Percentiles rank a stretch among this genome's conserved stretches.
phyloP scores from a whole-genome alignment of 1,140 invertebrate genomes.

The Drosophila sproati region DNA sequence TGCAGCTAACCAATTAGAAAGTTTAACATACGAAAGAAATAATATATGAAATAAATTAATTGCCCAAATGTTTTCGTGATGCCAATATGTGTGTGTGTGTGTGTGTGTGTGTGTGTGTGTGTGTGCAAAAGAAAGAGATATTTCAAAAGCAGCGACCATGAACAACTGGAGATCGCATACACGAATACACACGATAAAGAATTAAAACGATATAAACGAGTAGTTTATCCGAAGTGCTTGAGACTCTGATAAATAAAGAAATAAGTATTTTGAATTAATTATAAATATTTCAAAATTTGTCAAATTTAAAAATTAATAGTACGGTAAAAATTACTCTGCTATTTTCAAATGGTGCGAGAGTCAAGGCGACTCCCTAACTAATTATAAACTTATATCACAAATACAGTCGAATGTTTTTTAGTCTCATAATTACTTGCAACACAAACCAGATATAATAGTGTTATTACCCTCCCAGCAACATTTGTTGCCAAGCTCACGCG shows the following conservation, averaged over 20 bases:
- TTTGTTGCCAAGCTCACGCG: neutral
- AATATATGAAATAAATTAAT: conserved; percentile 72
- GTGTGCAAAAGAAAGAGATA: conserved; percentile 70
- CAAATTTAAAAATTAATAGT: too few species aligned
- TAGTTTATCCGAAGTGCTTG: conserved; percentile 3
- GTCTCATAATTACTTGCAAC: neutral
- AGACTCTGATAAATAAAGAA: neutral
- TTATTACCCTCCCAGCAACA: neutral
- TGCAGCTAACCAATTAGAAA: conserved; percentile 68
- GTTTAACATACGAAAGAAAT: conserved; percentile 76
- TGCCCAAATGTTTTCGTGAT: conserved; percentile 71
- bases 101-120: conserved; percentile 34
- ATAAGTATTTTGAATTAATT: conserved; percentile 9
- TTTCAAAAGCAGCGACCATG: conserved; percentile 70
- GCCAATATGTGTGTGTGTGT: conserved; percentile 43
- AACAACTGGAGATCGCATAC: conserved; percentile 54
- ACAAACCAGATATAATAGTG: conserved; percentile 1
- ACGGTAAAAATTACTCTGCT: too few species aligned
- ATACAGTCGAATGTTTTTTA: too few species aligned
- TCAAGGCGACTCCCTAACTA: neutral
- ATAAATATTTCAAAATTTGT: neutral
- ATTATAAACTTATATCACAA: neutral
- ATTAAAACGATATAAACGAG: conserved; percentile 9
- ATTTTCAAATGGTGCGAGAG: too few species aligned
- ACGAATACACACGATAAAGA: conserved; percentile 22